These are phyloP conservation scores for Gobionotothen gibberifrons DNA, from an alignment of 2,797 vertebrate genomes.

Conservation along the genomic window DNA sequence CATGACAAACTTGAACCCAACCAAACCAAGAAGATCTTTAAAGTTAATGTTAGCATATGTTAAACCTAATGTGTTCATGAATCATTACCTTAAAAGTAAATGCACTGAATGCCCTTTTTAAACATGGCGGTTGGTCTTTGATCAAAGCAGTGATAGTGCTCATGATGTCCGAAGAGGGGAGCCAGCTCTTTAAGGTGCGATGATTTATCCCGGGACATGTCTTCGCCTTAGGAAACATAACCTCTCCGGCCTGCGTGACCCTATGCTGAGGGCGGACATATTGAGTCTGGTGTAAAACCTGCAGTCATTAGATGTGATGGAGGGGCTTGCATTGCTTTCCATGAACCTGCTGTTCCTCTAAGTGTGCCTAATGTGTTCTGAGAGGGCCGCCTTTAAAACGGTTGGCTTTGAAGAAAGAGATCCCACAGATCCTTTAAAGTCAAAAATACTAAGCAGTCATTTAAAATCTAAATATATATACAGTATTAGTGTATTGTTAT, in stretches of 20 bases:
- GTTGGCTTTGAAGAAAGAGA: constrained; percentile 3
- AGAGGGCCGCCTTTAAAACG: neutral
- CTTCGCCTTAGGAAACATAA: constrained; percentile 33
- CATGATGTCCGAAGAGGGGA: neutral
- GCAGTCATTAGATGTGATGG: constrained; percentile 16
- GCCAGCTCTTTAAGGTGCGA: constrained; percentile 9
- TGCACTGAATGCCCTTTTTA: neutral
- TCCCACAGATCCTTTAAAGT: neutral
- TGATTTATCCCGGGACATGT: neutral
- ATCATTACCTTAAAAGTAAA: neutral
- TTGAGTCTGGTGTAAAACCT: constrained; percentile 27
- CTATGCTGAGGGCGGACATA: constrained; percentile 2
- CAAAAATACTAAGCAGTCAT: constrained; percentile 19
- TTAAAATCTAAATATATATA: constrained; percentile 31
- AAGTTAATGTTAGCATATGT: too few relatives aligned
- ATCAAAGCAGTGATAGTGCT: neutral
- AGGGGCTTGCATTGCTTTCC: constrained; percentile 1
- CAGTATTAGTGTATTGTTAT: neutral
- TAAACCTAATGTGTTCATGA: neutral
- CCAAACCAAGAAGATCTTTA: too few relatives aligned
- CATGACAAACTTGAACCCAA: too few relatives aligned
- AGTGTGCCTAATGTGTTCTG: neutral
- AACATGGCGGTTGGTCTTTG: neutral
- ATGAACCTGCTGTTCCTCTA: constrained; percentile 1
- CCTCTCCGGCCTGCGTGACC: constrained; percentile 13